Conservation (phyloP, 2,113 vertebrate genomes). For the Cheirogaleus medius region DNA sequence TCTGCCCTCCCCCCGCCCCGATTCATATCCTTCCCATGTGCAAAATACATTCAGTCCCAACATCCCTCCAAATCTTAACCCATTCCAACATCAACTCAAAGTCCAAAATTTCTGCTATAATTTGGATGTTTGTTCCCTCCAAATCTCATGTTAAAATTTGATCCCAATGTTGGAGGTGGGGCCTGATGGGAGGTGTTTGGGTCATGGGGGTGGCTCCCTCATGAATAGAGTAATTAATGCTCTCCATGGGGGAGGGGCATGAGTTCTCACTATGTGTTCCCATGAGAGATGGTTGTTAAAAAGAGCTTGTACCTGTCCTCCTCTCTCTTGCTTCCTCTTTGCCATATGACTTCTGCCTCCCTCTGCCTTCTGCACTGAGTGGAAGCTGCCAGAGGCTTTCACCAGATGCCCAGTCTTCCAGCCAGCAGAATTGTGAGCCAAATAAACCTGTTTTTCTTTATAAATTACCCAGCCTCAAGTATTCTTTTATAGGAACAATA, state of each 20-base stretch:
- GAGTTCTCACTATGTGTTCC: background rate
- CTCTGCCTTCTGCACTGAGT: background rate
- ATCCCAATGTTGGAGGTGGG: background rate
- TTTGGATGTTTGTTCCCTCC: background rate
- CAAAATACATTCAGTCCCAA: background rate
- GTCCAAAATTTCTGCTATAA: background rate
- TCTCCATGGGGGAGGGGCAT: background rate
- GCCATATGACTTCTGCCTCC: background rate
- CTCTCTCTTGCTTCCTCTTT: background rate
- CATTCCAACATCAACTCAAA: background rate
- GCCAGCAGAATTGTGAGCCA: no score
- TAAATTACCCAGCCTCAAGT: background rate
- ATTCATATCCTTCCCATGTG: background rate
- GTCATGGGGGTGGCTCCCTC: background rate
- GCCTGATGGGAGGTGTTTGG: background rate
- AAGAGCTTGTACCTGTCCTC: background rate
- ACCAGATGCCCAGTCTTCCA: no score
- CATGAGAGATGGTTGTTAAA: background rate
- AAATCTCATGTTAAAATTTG: background rate
- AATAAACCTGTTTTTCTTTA: background rate
- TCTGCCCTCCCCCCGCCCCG: background rate
- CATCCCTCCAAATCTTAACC: background rate
- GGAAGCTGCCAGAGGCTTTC: background rate
- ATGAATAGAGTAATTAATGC: background rate
- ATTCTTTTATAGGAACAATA: background rate